phyloP scores from a whole-genome alignment of 1,140 invertebrate species.

The Andrena cerasifolii region DNA sequence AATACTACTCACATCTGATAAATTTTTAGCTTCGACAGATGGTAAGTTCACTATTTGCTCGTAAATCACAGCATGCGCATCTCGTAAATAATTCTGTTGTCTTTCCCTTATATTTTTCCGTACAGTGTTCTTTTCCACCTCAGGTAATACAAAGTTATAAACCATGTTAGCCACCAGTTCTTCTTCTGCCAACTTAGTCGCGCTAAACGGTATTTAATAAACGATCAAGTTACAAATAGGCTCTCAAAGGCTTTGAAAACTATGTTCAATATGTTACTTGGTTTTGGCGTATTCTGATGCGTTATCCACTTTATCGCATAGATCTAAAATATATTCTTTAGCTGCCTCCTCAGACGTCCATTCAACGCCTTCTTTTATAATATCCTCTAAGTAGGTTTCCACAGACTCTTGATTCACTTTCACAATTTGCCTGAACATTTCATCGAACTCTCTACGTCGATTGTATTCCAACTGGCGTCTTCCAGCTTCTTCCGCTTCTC shows the following conservation, averaged over 20 bases:
- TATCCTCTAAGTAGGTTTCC: conserved; percentile 85
- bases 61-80: conserved; percentile 61
- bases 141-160: conserved; percentile 85
- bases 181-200: conserved; percentile 81
- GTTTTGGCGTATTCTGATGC: conserved; percentile 79
- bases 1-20: not conserved
- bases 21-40: conserved; percentile 1
- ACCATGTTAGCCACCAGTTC: conserved; percentile 85
- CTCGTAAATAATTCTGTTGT: conserved; percentile 62
- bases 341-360: conserved; percentile 84
- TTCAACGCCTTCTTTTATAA: conserved; percentile 85
- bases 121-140: conserved; percentile 80
- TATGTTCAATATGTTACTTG: conserved; percentile 41
- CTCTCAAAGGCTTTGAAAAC: too few species aligned
- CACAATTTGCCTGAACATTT: conserved; percentile 88
- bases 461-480: conserved; percentile 87
- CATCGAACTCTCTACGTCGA: conserved; percentile 87
- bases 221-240: not conserved
- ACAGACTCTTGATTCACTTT: conserved; percentile 85
- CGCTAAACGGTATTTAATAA: conserved; percentile 44
- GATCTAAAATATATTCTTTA: conserved; percentile 80
- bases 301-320: conserved; percentile 85
- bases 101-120: conserved; percentile 71
- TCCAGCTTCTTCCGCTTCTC: conserved; percentile 89
- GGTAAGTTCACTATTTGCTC: conserved; percentile 58